Base-by-base conservation (phyloP, 2,113 vertebrate species). In the Gasterosteus aculeatus region DNA sequence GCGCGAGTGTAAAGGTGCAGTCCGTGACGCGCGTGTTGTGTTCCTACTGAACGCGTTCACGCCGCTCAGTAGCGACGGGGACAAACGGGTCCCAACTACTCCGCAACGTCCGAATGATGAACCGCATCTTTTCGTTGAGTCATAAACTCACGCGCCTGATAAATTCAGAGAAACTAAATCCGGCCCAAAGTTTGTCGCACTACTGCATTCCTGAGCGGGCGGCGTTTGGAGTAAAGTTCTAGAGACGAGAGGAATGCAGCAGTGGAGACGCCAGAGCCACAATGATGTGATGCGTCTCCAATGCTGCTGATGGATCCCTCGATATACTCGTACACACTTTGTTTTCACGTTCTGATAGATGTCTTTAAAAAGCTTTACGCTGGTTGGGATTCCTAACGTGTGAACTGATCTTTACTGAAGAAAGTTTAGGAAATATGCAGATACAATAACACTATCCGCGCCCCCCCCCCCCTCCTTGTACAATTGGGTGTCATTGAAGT, bases 151-250 rank as follows among this genome's bases (percentile, higher is more conserved):
- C 85, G 85, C 94, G 93, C 94, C 82, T 95, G 94, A 96, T 94
- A 93, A 75, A 90, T 77, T 26, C 22, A 26, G 22, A 26, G 22
- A 26, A 63, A 44, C 68, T 79, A 38, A 87, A 86, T 75, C 83
- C 83, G 89, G 87, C 87, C 86, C 93, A 95, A 84, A 94, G 94
- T 91, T 95, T 95, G 96, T 99, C 98, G 97, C 97, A 98, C 97
- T 99, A 97, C 94, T 94, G 93, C 95, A 96, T 96, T 96, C 94
- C 94, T 93, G 93, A 46, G 91, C 88, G 89, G 94, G 94, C 93
- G 87, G 90, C 87, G 83, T 81, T 87, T 68, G 85, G 46, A 89
- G 80, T 79, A 80, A 80, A 87, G 82, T 78, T 78, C 41, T 80
- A 85, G 74, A 89, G 64, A 73, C 33, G 84, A 81, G 78, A 80